These are phyloP conservation scores for Reticulitermes speratus DNA, from an alignment of 1,140 invertebrate genomes.

Conservation along the genomic window DNA sequence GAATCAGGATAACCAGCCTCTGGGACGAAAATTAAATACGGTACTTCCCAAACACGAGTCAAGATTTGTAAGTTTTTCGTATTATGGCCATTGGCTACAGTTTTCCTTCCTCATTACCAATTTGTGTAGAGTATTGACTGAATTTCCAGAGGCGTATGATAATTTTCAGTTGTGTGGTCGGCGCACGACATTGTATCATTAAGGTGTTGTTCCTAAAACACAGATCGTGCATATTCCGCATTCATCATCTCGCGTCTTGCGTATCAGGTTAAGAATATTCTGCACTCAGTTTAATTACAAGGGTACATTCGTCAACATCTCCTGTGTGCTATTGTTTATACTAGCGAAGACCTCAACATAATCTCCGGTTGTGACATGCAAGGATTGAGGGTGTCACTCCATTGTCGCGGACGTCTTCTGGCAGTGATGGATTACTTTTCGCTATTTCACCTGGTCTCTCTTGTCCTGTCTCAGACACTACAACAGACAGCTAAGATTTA, in stretches of 20 bases:
- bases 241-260: constrained; percentile 2
- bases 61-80: no score
- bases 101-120: no score
- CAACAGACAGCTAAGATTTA: background rate
- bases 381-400: constrained; percentile 8
- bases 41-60: no score
- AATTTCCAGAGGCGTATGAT: no score
- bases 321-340: background rate
- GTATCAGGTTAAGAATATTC: background rate
- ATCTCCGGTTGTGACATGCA: background rate
- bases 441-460: background rate
- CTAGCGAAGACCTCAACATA: background rate
- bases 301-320: background rate
- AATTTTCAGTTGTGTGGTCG: no score
- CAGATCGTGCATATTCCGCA: background rate
- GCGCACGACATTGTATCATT: no score
- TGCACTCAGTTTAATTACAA: background rate
- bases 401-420: background rate
- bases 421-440: background rate
- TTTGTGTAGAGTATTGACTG: no score
- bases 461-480: background rate
- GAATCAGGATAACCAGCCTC: no score
- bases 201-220: no score
- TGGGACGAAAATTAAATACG: no score
- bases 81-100: no score